Evolutionary conservation across 2,888 invertebrate species (phyloP).

Genomic region (Eueremaeus valkanovi): DNA sequence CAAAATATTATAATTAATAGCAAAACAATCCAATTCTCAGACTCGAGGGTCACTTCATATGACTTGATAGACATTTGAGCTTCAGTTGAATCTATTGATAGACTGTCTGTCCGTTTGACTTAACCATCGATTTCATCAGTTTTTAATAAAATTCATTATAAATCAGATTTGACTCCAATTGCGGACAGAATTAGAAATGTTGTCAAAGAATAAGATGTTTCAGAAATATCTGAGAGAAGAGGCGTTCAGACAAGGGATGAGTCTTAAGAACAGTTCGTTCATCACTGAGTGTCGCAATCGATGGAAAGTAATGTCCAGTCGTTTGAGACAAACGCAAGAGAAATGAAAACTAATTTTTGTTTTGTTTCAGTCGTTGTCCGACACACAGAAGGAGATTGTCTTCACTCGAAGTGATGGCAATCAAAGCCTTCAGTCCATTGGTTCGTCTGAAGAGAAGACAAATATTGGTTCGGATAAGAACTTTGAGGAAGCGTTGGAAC

Average conservation of each 20-base stretch:
- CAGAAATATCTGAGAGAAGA: not conserved
- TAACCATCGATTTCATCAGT: not conserved
- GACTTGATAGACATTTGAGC: too few relatives aligned
- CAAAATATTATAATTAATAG: too few relatives aligned
- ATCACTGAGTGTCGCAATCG: not conserved
- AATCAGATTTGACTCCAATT: not conserved
- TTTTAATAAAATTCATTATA: not conserved
- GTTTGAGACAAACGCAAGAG: too few relatives aligned
- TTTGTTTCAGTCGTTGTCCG: not conserved
- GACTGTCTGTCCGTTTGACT: too few relatives aligned
- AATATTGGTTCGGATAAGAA: too few relatives aligned
- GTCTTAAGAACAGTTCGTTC: not conserved
- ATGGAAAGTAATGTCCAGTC: slow-evolving; percentile 21
- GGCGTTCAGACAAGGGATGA: not conserved
- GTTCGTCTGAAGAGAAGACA: not conserved
- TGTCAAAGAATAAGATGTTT: slow-evolving; percentile 6
- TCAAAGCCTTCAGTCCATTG: not conserved
- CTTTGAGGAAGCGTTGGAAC: not conserved
- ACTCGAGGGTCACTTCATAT: too few relatives aligned
- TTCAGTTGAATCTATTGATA: too few relatives aligned
- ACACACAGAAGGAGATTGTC: not conserved
- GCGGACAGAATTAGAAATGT: not conserved
- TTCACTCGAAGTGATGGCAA: too few relatives aligned
- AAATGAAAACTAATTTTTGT: not conserved
- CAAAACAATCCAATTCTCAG: too few relatives aligned